Evolutionary conservation across 2,888 invertebrate genomes (phyloP).

Genomic region (Coenonympha glycerion): DNA sequence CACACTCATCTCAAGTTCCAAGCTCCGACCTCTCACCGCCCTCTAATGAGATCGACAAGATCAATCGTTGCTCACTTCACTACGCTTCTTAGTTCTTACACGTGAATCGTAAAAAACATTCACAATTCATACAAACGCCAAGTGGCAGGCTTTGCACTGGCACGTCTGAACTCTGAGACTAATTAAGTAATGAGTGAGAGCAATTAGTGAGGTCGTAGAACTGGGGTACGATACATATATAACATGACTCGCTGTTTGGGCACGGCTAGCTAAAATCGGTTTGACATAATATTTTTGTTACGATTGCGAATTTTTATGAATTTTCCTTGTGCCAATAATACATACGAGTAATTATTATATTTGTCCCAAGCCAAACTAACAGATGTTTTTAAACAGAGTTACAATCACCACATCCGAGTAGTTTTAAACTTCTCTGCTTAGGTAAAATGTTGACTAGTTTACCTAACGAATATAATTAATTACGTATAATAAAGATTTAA

Average conservation of each 20-base stretch:
- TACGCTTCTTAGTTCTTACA: background rate
- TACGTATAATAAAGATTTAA: too few relatives aligned
- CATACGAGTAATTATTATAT: too few relatives aligned
- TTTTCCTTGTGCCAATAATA: too few relatives aligned
- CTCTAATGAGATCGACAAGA: conserved; percentile 12
- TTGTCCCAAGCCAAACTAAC: too few relatives aligned
- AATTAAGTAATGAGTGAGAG: conserved; percentile 9
- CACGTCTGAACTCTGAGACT: background rate
- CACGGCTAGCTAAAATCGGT: background rate
- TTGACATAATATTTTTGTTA: too few relatives aligned
- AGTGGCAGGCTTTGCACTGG: conserved; percentile 1
- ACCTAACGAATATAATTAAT: too few relatives aligned
- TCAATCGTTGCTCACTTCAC: conserved; percentile 22
- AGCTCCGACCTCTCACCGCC: conserved; percentile 10
- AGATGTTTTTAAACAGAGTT: too few relatives aligned
- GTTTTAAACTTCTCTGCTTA: too few relatives aligned
- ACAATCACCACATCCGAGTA: too few relatives aligned
- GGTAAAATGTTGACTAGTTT: too few relatives aligned
- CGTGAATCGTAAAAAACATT: background rate
- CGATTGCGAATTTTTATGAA: too few relatives aligned
- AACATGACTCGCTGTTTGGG: background rate
- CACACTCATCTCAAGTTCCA: background rate
- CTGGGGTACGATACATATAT: conserved; percentile 3
- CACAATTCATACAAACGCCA: conserved; percentile 2
- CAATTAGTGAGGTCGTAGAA: conserved; percentile 10